phyloP scores from a whole-genome alignment of 2,113 vertebrate genomes.

The Gymnarchus niloticus region DNA sequence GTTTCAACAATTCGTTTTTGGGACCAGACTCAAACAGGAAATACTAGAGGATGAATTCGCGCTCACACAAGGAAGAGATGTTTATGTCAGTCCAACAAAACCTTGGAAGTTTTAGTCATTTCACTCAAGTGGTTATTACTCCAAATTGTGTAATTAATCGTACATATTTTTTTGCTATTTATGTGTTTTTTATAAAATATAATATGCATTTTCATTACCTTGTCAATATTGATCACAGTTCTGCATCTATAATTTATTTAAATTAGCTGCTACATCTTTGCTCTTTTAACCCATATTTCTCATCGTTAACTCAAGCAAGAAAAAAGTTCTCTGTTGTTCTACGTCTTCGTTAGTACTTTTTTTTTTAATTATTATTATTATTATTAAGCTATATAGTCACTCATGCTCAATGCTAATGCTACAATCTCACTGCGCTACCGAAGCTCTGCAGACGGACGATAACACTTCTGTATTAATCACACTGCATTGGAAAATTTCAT shows the following conservation, averaged over 20 bases:
- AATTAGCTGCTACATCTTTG: slow-evolving; percentile 44
- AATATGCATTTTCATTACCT: not conserved
- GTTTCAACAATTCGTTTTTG: not conserved
- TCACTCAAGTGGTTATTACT: slow-evolving; percentile 13
- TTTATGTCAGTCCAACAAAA: slow-evolving; percentile 5
- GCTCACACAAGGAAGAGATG: not conserved
- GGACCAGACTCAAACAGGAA: not conserved
- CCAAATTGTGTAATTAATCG: not conserved
- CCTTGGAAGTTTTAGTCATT: not conserved
- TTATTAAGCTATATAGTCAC: slow-evolving; percentile 42
- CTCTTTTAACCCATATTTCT: slow-evolving; percentile 23
- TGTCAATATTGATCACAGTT: slow-evolving; percentile 24
- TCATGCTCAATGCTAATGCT: slow-evolving; percentile 63
- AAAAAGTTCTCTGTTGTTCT: slow-evolving; percentile 37
- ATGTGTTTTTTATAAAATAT: slow-evolving; percentile 9
- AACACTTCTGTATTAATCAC: slow-evolving; percentile 22
- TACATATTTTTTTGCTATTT: slow-evolving; percentile 41
- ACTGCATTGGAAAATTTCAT: slow-evolving; percentile 39
- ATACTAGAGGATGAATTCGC: not conserved
- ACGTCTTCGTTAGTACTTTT: no score
- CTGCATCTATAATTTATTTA: slow-evolving; percentile 24
- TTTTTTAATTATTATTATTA: slow-evolving; percentile 43
- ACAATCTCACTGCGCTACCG: slow-evolving; percentile 55
- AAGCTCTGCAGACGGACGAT: slow-evolving; percentile 36
- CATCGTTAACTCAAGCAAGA: slow-evolving; percentile 12